phyloP scores from a whole-genome alignment of 2,113 vertebrate species.

The Apeltes quadracus region DNA sequence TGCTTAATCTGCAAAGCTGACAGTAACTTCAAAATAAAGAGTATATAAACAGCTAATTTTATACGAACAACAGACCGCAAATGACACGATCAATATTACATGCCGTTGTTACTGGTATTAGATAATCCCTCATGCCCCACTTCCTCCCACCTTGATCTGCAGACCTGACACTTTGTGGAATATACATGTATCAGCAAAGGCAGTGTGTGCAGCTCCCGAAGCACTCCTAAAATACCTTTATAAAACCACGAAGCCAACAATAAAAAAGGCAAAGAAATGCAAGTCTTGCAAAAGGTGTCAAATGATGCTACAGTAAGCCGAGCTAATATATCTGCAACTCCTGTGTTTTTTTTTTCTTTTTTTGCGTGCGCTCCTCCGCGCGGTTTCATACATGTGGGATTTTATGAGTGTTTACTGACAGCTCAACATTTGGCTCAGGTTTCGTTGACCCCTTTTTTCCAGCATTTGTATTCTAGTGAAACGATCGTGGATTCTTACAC shows the following conservation, averaged over 20 bases:
- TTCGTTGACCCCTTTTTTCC: conserved; percentile 7
- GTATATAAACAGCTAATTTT: conserved; percentile 32
- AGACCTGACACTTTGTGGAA: conserved; percentile 68
- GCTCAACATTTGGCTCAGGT: not conserved
- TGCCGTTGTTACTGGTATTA: conserved; percentile 34
- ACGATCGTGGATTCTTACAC: conserved; percentile 22
- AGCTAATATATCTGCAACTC: conserved; percentile 61
- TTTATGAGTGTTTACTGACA: conserved; percentile 1
- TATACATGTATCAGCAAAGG: conserved; percentile 73
- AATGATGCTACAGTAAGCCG: conserved; percentile 71
- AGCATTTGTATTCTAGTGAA: conserved; percentile 30
- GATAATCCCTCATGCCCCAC: not conserved
- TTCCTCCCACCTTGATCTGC: conserved; percentile 55
- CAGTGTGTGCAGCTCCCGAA: conserved; percentile 59
- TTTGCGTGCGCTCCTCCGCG: conserved; percentile 21
- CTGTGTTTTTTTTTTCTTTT: conserved; percentile 18
- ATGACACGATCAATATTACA: conserved; percentile 35
- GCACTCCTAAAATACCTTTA: conserved; percentile 65
- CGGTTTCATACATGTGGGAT: conserved; percentile 7
- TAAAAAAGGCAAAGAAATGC: conserved; percentile 70
- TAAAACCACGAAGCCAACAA: conserved; percentile 70
- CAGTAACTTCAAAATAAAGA: conserved; percentile 37
- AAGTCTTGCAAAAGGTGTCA: conserved; percentile 76
- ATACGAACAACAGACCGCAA: conserved; percentile 9
- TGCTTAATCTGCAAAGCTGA: conserved; percentile 50